These are phyloP conservation scores for Medauroidea extradentata DNA, from an alignment of 1,140 invertebrate genomes.

Conservation along the genomic window DNA sequence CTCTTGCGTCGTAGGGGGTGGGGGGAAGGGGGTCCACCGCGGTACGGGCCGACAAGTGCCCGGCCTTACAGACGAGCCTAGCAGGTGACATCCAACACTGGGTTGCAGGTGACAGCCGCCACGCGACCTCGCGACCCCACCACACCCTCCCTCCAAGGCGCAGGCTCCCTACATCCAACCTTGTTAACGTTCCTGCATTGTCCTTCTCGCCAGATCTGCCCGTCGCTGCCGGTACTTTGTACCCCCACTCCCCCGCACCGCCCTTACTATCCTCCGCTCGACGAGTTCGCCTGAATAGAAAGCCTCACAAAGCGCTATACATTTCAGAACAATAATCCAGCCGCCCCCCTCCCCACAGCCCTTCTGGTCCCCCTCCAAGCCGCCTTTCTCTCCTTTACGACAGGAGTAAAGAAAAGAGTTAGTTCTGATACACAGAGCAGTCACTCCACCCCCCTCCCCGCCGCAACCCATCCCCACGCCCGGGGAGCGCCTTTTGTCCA, in stretches of 20 bases:
- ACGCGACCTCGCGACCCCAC: no score
- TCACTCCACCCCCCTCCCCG: background rate
- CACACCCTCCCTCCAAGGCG: no score
- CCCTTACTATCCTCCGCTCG: constrained; percentile 6
- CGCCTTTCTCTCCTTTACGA: constrained; percentile 15
- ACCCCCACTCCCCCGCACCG: background rate
- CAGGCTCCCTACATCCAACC: no score
- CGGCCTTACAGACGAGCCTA: no score
- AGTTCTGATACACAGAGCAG: constrained; percentile 16
- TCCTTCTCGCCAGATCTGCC: no score
- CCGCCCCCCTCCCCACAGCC: background rate
- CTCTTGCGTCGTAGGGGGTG: no score
- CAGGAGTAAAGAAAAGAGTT: constrained; percentile 17
- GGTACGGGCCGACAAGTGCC: no score
- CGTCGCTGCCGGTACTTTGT: no score
- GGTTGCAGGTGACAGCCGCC: no score
- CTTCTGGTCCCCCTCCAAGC: background rate
- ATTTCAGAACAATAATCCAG: constrained; percentile 19
- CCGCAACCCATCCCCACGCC: background rate
- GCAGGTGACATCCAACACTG: no score
- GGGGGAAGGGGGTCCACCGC: no score
- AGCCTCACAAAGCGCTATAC: constrained; percentile 19
- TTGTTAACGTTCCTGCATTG: no score
- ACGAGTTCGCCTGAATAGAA: constrained; percentile 12
- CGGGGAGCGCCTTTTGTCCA: constrained; percentile 13